Evolutionary conservation across 1,140 invertebrate species (phyloP).

Genomic region (Phenacoccus solenopsis): DNA sequence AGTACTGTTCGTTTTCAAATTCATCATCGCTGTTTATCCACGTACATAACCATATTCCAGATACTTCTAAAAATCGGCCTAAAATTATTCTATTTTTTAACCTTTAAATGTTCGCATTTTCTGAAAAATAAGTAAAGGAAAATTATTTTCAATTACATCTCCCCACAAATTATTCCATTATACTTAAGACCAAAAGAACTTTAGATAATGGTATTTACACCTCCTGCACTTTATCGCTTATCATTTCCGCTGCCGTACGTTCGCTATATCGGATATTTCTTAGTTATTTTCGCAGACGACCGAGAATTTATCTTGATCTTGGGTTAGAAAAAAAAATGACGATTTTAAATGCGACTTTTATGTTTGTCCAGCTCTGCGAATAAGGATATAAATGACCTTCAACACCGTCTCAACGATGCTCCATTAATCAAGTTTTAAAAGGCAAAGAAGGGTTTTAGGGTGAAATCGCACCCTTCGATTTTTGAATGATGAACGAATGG

Average conservation of each 20-base stretch:
- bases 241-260: not conserved
- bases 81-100: no score
- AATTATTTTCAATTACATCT: not conserved
- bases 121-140: no score
- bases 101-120: no score
- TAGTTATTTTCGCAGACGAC: not conserved
- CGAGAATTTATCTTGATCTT: not conserved
- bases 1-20: not conserved
- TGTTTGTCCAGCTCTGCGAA: conserved; percentile 12
- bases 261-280: not conserved
- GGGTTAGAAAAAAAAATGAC: conserved; percentile 1
- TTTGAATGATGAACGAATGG: conserved; percentile 9
- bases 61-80: no score
- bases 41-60: no score
- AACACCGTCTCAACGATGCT: not conserved
- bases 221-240: not conserved
- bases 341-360: conserved; percentile 17
- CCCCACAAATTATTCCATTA: not conserved
- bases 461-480: conserved; percentile 14
- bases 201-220: not conserved
- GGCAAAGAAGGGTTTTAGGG: not conserved
- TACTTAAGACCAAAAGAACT: not conserved
- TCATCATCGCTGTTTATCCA: not conserved
- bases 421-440: conserved; percentile 18
- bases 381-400: conserved; percentile 18